Evolutionary conservation across 2,113 vertebrate species (phyloP), one percentile per base, ranked within the genome.

Genomic region (Crotophaga sulcirostris): DNA sequence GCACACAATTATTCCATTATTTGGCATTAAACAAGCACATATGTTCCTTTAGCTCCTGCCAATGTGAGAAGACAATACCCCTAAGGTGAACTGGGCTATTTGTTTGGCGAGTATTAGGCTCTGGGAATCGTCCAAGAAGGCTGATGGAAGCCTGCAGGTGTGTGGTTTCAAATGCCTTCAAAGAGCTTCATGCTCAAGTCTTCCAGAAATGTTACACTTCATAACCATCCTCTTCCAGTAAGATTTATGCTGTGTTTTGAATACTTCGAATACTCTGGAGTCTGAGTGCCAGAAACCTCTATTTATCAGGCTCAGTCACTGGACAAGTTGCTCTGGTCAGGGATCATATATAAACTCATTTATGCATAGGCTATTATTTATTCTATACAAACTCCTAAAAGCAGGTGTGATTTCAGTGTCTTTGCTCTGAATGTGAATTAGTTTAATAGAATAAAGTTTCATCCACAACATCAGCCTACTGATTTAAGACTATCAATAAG

Each of bases 21-120:
- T 98, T 98, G 97, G 96, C 97, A 96, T 85, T 90, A 88, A 95
- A 72, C 91, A 96, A 94, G 91, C 96, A 95, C 97, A 97, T 31
- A 79, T 97, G 95, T 79, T 97, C 92, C 97, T 96, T 93, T 84
- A 96, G 94, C 94, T 91, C 83, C 94, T 93, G 87, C 94, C 92
- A 94, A 28, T 6, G 76, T 31, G 86, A 95, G 95, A 83, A 96
- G 97, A 97, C 97, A 96, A 98, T 89, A 96, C 92, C 88, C 97
- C 74, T 82, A 97, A 95, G 95, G 94, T 96, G 95, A 96, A 93
- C 69, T 15, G 36, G 69, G 75, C 59, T 87, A 47, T 95, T 96
- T 97, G 90, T 63, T 97, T 52, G 38, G 94, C 12, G 67, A 90
- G 91, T 25, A 67, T 87, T 93, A 42, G 91, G 59, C 56, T 88